These are phyloP conservation scores for Cataglyphis albicans DNA, from an alignment of 2,888 invertebrate genomes.

Conservation along the genomic window DNA sequence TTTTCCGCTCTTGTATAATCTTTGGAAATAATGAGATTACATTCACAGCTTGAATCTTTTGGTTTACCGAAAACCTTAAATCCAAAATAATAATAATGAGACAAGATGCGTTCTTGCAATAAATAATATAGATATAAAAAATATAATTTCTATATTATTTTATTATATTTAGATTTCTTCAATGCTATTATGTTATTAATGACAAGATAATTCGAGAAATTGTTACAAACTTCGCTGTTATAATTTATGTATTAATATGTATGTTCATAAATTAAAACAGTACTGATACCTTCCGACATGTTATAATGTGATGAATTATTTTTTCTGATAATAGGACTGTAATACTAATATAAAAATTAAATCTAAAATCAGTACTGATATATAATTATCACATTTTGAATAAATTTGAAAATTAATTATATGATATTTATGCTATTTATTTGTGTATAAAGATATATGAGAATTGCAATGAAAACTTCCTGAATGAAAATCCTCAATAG, in stretches of 20 bases:
- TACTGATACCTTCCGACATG: background rate
- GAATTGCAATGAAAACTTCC: conserved; percentile 22
- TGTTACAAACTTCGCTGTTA: conserved; percentile 53
- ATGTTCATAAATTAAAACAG: conserved; percentile 1
- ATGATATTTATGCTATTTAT: conserved; percentile 64
- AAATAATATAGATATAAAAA: background rate
- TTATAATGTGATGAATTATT: background rate
- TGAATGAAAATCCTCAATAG: background rate
- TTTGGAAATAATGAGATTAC: conserved; percentile 32
- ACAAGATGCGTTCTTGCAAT: conserved; percentile 8
- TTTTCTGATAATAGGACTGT: background rate
- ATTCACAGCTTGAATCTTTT: background rate
- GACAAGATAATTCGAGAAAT: conserved; percentile 35
- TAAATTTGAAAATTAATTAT: conserved; percentile 53
- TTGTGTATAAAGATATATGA: conserved; percentile 48
- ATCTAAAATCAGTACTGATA: conserved; percentile 64
- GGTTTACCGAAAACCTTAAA: background rate
- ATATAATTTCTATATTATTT: conserved; percentile 27
- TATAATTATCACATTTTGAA: conserved; percentile 63
- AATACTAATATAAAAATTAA: conserved; percentile 44
- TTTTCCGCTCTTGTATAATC: conserved; percentile 35
- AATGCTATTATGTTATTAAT: background rate
- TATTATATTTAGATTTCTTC: conserved; percentile 5
- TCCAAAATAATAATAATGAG: background rate
- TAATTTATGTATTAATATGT: conserved; percentile 63